phyloP scores from a whole-genome alignment of 2,888 invertebrate species.

The Heliconius ismenius region DNA sequence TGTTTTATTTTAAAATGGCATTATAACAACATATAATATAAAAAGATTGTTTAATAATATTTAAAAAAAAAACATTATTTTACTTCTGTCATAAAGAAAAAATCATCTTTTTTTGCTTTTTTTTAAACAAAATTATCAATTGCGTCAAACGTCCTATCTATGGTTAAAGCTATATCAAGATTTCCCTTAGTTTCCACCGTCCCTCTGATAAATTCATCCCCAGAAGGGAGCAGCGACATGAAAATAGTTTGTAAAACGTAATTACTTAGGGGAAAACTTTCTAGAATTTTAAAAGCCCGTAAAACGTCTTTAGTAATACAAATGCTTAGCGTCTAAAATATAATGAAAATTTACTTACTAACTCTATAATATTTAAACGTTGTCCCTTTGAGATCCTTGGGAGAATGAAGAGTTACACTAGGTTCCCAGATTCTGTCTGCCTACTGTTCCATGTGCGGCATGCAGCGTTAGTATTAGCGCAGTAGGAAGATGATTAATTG shows the following conservation, averaged over 20 bases:
- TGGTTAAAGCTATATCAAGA: slow-evolving; percentile 10
- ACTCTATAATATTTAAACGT: no score
- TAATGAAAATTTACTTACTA: no score
- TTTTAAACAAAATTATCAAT: slow-evolving; percentile 7
- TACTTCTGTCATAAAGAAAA: background rate
- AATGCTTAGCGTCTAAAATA: background rate
- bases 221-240: slow-evolving; percentile 21
- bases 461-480: no score
- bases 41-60: no score
- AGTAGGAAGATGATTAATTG: no score
- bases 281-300: slow-evolving; percentile 10
- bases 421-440: no score
- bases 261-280: slow-evolving; percentile 20
- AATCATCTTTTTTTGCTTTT: background rate
- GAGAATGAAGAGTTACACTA: no score
- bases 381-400: no score
- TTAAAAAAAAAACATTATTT: background rate
- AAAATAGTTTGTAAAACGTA: slow-evolving; percentile 27
- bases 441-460: no score
- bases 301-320: background rate
- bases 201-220: slow-evolving; percentile 25
- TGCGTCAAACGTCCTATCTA: slow-evolving; percentile 9
- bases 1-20: no score
- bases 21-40: no score
- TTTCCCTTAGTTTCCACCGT: slow-evolving; percentile 11